These are phyloP conservation scores for Matsumurasca onukii DNA, from an alignment of 1,140 invertebrate genomes.

Conservation along the genomic window DNA sequence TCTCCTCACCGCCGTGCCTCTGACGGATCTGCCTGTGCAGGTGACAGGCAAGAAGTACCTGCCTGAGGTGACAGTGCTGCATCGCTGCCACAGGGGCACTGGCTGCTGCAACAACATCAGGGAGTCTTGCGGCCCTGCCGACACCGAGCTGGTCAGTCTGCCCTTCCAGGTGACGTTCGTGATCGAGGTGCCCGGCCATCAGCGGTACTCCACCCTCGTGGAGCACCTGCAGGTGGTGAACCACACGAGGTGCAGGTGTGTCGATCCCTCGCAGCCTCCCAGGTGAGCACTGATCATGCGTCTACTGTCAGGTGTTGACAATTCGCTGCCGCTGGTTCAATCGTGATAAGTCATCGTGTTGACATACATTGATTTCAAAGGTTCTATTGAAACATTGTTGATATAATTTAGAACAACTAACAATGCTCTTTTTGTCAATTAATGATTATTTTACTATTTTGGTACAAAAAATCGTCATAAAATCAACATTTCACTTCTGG, in stretches of 20 bases:
- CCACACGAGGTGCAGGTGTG: constrained; percentile 7
- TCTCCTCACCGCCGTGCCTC: neutral
- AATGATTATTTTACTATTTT: no score
- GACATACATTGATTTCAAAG: no score
- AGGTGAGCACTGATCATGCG: constrained; percentile 5
- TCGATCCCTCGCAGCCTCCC: neutral
- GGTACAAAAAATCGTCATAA: no score
- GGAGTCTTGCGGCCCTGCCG: neutral
- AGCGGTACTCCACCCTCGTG: neutral
- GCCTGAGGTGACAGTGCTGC: constrained; percentile 48
- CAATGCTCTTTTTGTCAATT: no score
- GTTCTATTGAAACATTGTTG: no score
- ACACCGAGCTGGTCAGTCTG: neutral
- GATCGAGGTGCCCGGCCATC: neutral
- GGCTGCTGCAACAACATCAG: constrained; percentile 45
- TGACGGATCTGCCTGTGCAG: neutral
- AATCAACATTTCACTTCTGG: no score
- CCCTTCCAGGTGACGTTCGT: constrained; percentile 9
- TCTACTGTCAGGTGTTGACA: no score
- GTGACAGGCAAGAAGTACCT: constrained; percentile 47
- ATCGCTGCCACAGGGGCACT: constrained; percentile 46
- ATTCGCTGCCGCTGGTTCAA: neutral
- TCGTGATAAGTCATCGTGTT: no score
- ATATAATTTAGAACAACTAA: no score
- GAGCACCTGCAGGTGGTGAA: neutral